Percentiles rank a stretch among this genome's conserved stretches.
Evolutionary conservation across 1,140 invertebrate genomes (phyloP).

Genomic region (Lycorma delicatula): DNA sequence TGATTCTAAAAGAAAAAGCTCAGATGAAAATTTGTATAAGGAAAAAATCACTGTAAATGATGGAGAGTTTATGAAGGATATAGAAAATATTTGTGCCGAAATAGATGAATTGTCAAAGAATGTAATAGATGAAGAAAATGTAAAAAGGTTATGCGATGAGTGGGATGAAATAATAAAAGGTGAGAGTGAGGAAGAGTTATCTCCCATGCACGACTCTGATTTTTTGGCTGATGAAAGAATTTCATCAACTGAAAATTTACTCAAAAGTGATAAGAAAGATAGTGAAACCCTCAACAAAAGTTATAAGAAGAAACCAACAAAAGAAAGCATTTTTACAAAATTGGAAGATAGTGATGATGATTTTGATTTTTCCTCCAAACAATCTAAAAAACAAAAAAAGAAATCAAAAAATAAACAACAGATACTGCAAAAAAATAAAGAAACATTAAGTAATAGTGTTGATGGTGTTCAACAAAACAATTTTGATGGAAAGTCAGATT

Average conservation of each 20-base stretch:
- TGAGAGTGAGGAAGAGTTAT: not conserved
- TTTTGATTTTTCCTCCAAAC: slow-evolving; percentile 31
- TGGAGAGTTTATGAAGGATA: no score
- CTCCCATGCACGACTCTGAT: slow-evolving; percentile 9
- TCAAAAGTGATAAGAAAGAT: no score
- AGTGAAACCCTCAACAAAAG: no score
- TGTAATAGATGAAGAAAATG: not conserved
- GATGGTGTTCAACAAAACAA: no score
- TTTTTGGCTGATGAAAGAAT: slow-evolving; percentile 3
- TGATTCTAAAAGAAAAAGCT: no score
- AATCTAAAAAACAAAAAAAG: slow-evolving; percentile 44
- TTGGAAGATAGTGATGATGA: slow-evolving; percentile 11
- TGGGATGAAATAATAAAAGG: slow-evolving; percentile 14
- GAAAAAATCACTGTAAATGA: no score
- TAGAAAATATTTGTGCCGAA: not conserved
- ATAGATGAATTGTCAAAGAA: not conserved
- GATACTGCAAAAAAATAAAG: no score
- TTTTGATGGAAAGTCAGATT: no score
- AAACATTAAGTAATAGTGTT: no score
- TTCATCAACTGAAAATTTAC: slow-evolving; percentile 34
- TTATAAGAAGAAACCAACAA: slow-evolving; percentile 29
- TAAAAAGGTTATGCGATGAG: slow-evolving; percentile 17
- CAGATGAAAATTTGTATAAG: no score
- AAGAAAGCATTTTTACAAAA: not conserved
- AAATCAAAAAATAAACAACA: no score